phyloP scores from a whole-genome alignment of 2,797 vertebrate species.

The Mus minutoides region DNA sequence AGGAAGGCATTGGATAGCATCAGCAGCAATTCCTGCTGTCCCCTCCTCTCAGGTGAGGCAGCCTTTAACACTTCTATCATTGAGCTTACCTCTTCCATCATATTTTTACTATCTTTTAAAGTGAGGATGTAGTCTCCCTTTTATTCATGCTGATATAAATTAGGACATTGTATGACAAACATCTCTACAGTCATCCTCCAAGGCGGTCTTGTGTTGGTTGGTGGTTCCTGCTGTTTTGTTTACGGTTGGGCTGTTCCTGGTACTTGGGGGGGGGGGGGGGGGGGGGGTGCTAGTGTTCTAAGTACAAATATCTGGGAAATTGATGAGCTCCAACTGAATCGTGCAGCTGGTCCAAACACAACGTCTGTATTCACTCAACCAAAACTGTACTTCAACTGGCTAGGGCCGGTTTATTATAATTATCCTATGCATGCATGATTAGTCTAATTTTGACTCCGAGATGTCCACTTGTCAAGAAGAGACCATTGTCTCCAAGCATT shows the following conservation, averaged over 20 bases:
- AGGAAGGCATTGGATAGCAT: not conserved
- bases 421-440: not conserved
- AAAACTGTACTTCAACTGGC: not conserved
- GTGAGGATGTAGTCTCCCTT: not conserved
- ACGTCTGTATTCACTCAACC: not conserved
- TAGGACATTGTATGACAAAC: not conserved
- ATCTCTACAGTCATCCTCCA: not conserved
- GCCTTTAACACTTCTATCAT: not conserved
- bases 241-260: not conserved
- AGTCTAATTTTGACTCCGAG: not conserved
- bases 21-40: not conserved
- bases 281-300: not conserved
- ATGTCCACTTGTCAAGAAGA: not conserved
- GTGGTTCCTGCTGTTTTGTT: not conserved
- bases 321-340: not conserved
- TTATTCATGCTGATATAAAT: not conserved
- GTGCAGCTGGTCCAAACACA: not conserved
- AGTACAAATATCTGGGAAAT: not conserved
- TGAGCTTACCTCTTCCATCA: not conserved
- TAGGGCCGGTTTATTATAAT: not conserved
- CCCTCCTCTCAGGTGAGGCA: not conserved
- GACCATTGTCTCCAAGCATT: not conserved
- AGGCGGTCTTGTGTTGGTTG: not conserved
- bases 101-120: not conserved
- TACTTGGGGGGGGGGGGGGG: not conserved